Conservation (phyloP, 37 sponge, comb jelly and placozoan species). For the Ianthella basta region DNA sequence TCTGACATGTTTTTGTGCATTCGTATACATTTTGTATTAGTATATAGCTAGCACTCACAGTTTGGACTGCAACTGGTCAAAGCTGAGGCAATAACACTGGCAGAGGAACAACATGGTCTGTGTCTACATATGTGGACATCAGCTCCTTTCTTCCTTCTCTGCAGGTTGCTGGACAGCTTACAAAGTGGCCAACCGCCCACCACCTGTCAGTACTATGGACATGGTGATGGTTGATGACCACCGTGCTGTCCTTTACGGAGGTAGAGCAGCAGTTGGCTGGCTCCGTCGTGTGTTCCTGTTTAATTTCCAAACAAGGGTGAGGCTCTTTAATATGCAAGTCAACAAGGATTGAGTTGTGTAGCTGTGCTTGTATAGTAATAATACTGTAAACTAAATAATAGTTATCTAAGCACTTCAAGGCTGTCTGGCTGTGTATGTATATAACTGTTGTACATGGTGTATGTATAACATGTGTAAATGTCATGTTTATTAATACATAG, state of each 20-base stretch:
- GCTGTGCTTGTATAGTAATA: too few relatives aligned
- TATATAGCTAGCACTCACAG: neutral
- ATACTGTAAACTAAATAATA: too few relatives aligned
- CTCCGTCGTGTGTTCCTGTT: constrained; percentile 13
- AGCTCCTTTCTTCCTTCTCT: neutral
- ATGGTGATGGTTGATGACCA: constrained; percentile 43
- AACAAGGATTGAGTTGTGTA: too few relatives aligned
- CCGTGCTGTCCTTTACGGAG: constrained; percentile 61
- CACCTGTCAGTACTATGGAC: constrained; percentile 22
- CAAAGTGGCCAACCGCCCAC: constrained; percentile 30
- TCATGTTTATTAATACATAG: too few relatives aligned
- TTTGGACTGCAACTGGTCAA: neutral
- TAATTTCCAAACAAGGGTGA: constrained; percentile 18
- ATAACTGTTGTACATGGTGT: too few relatives aligned
- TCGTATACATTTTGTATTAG: neutral
- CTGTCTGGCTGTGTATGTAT: too few relatives aligned
- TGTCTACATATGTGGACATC: too few relatives aligned
- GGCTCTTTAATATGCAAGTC: too few relatives aligned
- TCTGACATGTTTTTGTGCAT: neutral
- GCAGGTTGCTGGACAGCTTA: constrained; percentile 48
- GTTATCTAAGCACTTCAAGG: too few relatives aligned
- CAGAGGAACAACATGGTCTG: neutral
- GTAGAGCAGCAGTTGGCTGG: neutral
- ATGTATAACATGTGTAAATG: too few relatives aligned
- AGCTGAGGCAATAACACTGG: too few relatives aligned